These are phyloP conservation scores for Helicoverpa armigera DNA, from an alignment of 1,140 invertebrate species.

Conservation along the genomic window DNA sequence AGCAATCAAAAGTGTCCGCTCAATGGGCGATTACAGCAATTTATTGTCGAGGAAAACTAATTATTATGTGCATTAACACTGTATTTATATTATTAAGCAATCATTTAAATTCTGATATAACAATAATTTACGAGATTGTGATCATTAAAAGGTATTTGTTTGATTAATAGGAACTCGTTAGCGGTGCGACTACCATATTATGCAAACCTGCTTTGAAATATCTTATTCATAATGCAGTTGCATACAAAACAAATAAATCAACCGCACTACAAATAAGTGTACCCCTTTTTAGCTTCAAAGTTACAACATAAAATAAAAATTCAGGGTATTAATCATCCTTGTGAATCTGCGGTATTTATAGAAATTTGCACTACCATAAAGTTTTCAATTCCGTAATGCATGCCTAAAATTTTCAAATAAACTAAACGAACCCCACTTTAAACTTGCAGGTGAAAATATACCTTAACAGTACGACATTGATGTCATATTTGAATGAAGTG, in stretches of 20 bases:
- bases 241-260: background rate
- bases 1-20: slow-evolving; percentile 26
- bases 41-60: slow-evolving; percentile 32
- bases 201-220: background rate
- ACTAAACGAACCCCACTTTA: slow-evolving; percentile 46
- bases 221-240: background rate
- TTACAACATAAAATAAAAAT: too few relatives aligned
- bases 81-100: slow-evolving; percentile 13
- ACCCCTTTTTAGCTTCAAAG: background rate
- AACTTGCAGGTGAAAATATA: background rate
- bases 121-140: background rate
- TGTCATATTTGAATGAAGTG: slow-evolving; percentile 30
- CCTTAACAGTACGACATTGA: background rate
- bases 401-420: slow-evolving; percentile 65
- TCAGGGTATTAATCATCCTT: too few relatives aligned
- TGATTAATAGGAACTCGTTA: background rate
- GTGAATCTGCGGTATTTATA: background rate
- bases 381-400: slow-evolving; percentile 71
- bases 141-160: background rate
- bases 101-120: slow-evolving; percentile 13
- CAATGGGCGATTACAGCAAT: slow-evolving; percentile 29
- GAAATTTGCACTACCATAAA: slow-evolving; percentile 57
- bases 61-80: slow-evolving; percentile 18
- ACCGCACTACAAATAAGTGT: background rate
- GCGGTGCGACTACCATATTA: too few relatives aligned